Conservation (phyloP, 2,888 invertebrate genomes). For the Dinocampus coccinellae region DNA sequence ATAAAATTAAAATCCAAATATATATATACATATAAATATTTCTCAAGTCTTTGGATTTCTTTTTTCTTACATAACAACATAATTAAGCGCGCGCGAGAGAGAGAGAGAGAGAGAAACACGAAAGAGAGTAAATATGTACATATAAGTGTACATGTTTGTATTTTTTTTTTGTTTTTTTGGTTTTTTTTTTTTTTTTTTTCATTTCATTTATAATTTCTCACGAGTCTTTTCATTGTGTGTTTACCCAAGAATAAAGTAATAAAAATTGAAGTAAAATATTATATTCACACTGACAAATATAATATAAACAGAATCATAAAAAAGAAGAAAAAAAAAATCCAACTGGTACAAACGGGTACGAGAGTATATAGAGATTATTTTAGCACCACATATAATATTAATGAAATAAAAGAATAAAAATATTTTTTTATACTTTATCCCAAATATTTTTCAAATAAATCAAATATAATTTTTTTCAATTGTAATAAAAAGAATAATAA, state of each 20-base stretch:
- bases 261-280: background rate
- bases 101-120: background rate
- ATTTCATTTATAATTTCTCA: background rate
- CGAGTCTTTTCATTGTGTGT: background rate
- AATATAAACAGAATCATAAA: background rate
- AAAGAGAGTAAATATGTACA: background rate
- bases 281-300: background rate
- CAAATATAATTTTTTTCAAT: too few species aligned
- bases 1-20: background rate
- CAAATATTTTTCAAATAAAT: background rate
- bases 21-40: constrained; percentile 42
- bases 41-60: constrained; percentile 36
- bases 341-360: background rate
- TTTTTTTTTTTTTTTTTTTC: background rate
- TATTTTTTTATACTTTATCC: too few species aligned
- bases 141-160: background rate
- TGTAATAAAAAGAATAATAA: too few species aligned
- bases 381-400: background rate
- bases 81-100: constrained; percentile 34
- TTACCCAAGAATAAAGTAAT: background rate
- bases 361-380: background rate
- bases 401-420: background rate
- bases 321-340: background rate
- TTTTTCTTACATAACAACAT: constrained; percentile 40
- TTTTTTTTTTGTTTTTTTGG: too few species aligned